Conservation (phyloP, 2,888 invertebrate genomes). For the Yponomeuta malinellus region DNA sequence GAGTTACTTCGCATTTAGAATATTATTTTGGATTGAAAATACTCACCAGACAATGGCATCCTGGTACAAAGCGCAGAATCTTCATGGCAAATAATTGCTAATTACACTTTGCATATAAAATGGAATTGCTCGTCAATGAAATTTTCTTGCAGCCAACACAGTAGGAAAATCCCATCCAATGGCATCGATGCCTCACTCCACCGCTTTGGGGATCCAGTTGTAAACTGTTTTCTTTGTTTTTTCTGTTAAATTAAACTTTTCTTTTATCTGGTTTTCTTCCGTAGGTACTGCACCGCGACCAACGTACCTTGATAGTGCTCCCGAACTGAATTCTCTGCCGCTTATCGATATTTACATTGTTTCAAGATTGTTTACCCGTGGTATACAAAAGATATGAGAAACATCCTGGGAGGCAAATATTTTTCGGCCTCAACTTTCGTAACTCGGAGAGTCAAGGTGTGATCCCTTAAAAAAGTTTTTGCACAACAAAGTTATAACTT, state of each 20-base stretch:
- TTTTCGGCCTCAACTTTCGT: not conserved
- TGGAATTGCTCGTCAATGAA: no score
- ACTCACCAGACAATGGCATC: constrained; percentile 55
- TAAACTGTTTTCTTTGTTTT: no score
- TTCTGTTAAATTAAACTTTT: no score
- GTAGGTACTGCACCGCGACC: not conserved
- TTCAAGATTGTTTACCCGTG: not conserved
- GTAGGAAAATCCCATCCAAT: no score
- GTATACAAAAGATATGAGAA: not conserved
- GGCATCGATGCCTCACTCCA: no score
- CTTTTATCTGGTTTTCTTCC: not conserved
- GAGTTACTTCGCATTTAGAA: not conserved
- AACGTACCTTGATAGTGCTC: constrained; percentile 9
- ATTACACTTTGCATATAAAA: no score
- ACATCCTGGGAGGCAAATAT: not conserved
- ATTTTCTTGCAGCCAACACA: no score
- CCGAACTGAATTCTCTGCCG: not conserved
- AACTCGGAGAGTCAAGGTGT: not conserved
- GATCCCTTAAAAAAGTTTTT: no score
- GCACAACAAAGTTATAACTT: no score
- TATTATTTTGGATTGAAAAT: constrained; percentile 20
- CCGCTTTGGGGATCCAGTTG: no score
- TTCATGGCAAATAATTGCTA: constrained; percentile 34
- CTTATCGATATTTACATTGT: not conserved
- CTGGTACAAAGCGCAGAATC: constrained; percentile 50